These are phyloP conservation scores for Potamilus streckersoni DNA, from an alignment of 1,140 invertebrate species.

Conservation along the genomic window DNA sequence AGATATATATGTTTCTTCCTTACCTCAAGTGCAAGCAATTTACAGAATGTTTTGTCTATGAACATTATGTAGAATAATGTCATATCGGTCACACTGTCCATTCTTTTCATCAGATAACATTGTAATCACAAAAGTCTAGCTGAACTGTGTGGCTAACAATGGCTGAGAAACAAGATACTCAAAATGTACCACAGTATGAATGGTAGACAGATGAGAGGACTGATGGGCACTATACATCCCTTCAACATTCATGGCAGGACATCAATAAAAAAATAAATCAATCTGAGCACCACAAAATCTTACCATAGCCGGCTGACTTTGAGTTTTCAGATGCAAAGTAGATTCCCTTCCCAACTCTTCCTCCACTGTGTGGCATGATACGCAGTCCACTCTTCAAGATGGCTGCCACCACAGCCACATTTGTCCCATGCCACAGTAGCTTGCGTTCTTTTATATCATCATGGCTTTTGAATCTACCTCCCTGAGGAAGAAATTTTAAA, in stretches of 20 bases:
- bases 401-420: constrained; percentile 70
- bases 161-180: no score
- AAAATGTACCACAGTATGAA: no score
- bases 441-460: constrained; percentile 64
- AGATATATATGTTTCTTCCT: no score
- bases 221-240: no score
- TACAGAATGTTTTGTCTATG: no score
- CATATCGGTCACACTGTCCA: no score
- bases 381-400: constrained; percentile 70
- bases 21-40: no score
- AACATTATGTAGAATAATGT: no score
- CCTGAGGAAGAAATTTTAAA: constrained; percentile 30
- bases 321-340: constrained; percentile 70
- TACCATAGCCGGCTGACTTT: constrained; percentile 68
- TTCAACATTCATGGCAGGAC: not conserved
- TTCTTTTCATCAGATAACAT: no score
- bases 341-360: constrained; percentile 69
- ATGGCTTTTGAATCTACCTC: constrained; percentile 54
- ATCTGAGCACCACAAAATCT: constrained; percentile 8
- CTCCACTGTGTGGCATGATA: constrained; percentile 71
- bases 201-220: no score
- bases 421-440: constrained; percentile 71
- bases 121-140: no score
- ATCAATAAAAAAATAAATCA: not conserved
- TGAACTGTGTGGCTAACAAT: no score